These are phyloP conservation scores for Trichopoda pennipes DNA, from an alignment of 2,888 invertebrate genomes.

Conservation along the genomic window DNA sequence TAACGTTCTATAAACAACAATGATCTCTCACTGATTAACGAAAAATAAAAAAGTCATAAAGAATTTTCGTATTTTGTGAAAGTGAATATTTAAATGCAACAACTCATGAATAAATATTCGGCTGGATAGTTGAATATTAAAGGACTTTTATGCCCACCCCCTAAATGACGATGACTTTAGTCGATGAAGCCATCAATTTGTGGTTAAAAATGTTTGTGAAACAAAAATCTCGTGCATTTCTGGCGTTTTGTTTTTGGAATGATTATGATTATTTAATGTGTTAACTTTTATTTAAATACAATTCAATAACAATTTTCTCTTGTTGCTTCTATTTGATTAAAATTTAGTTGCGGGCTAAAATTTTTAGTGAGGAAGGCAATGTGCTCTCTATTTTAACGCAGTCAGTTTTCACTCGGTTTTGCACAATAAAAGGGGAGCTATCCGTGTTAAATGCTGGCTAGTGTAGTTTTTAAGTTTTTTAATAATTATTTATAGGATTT, in stretches of 20 bases:
- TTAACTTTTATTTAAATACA: conserved; percentile 10
- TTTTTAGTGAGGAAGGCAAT: too few species aligned
- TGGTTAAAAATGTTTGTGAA: conserved; percentile 69
- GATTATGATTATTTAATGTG: conserved; percentile 17
- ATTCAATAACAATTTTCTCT: conserved; percentile 14
- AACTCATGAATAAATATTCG: conserved; percentile 17
- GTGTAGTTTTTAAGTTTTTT: too few species aligned
- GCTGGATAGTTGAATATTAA: conserved; percentile 22
- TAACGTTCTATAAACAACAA: conserved; percentile 35
- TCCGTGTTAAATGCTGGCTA: too few species aligned
- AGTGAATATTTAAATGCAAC: conserved; percentile 52
- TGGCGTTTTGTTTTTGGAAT: conserved; percentile 67
- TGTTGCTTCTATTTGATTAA: too few species aligned
- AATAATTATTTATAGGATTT: too few species aligned
- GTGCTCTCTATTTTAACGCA: background rate
- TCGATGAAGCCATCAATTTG: conserved; percentile 51
- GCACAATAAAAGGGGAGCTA: too few species aligned
- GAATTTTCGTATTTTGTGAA: conserved; percentile 30
- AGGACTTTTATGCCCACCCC: conserved; percentile 12
- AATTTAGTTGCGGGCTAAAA: too few species aligned
- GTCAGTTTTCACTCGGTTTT: too few species aligned
- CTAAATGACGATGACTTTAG: conserved; percentile 31
- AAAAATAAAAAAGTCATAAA: conserved; percentile 51
- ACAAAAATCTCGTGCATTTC: conserved; percentile 75
- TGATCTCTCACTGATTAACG: conserved; percentile 25